phyloP scores from a whole-genome alignment of 1,140 invertebrate species.

The Grapholita molesta region DNA sequence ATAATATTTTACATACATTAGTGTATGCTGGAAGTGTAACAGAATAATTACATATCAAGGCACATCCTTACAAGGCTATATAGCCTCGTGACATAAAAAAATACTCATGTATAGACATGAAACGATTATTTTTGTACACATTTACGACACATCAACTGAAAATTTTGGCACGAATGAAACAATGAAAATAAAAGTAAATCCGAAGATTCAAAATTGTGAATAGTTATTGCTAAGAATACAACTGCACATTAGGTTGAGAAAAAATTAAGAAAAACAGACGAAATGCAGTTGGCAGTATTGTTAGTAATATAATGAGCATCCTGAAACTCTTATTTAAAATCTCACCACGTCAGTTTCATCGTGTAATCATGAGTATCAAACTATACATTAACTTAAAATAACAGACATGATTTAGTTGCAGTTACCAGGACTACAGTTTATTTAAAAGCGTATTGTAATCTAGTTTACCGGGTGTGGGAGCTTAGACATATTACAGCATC shows the following conservation, averaged over 20 bases:
- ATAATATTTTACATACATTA: conserved; percentile 39
- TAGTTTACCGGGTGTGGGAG: conserved; percentile 41
- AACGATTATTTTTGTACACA: conserved; percentile 5
- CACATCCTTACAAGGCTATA: conserved; percentile 36
- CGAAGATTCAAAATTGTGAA: neutral
- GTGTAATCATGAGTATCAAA: conserved; percentile 24
- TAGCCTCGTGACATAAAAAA: conserved; percentile 19
- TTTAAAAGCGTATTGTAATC: conserved; percentile 53
- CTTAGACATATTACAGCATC: conserved; percentile 33
- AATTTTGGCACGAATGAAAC: conserved; percentile 20
- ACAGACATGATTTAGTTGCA: conserved; percentile 6
- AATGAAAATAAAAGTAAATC: neutral
- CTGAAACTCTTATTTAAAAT: conserved; percentile 46
- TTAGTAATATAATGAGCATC: conserved; percentile 70
- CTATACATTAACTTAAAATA: conserved; percentile 16
- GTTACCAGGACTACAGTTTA: conserved; percentile 20
- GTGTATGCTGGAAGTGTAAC: conserved; percentile 19
- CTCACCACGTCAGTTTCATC: conserved; percentile 18
- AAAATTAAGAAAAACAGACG: neutral
- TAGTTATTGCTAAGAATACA: neutral
- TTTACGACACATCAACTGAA: neutral
- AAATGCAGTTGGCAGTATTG: conserved; percentile 59
- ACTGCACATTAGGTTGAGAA: neutral
- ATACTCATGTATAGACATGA: conserved; percentile 6
- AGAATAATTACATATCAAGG: conserved; percentile 26